These are phyloP conservation scores for Hepsetus odoe DNA, from an alignment of 2,113 vertebrate species.

Conservation along the genomic window DNA sequence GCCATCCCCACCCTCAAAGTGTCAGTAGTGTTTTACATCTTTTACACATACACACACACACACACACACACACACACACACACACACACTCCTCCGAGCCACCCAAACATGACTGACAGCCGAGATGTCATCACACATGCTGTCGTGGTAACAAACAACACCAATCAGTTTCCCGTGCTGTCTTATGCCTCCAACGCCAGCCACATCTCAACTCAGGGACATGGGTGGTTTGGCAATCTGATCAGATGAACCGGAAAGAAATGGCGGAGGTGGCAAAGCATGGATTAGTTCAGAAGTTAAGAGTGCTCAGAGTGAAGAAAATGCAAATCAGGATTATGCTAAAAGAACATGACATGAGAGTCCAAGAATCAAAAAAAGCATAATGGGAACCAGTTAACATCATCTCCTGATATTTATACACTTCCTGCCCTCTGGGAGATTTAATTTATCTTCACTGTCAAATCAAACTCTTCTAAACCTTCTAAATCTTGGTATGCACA, in stretches of 20 bases:
- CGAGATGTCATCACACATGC: conserved; percentile 52
- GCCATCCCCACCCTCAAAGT: conserved; percentile 65
- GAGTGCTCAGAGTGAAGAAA: not conserved
- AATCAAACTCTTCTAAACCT: no score
- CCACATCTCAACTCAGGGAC: conserved; percentile 18
- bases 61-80: conserved; percentile 29
- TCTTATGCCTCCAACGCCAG: conserved; percentile 24
- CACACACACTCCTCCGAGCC: conserved; percentile 60
- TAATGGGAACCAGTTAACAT: not conserved
- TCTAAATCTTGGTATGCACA: no score
- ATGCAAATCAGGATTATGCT: not conserved
- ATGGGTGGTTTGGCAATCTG: conserved; percentile 12
- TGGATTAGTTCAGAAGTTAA: not conserved
- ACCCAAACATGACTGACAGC: conserved; percentile 64
- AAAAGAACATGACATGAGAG: not conserved
- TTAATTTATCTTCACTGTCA: no score
- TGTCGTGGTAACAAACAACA: conserved; percentile 43
- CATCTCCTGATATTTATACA: not conserved
- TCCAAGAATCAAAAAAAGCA: not conserved
- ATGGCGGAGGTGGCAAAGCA: not conserved
- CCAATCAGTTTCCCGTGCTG: conserved; percentile 38
- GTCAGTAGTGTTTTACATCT: conserved; percentile 70
- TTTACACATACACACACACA: conserved; percentile 18
- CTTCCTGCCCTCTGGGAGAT: no score
- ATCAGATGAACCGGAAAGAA: conserved; percentile 16